These are phyloP conservation scores for Nomada lathburiana DNA, from an alignment of 2,888 invertebrate species.

Conservation along the genomic window DNA sequence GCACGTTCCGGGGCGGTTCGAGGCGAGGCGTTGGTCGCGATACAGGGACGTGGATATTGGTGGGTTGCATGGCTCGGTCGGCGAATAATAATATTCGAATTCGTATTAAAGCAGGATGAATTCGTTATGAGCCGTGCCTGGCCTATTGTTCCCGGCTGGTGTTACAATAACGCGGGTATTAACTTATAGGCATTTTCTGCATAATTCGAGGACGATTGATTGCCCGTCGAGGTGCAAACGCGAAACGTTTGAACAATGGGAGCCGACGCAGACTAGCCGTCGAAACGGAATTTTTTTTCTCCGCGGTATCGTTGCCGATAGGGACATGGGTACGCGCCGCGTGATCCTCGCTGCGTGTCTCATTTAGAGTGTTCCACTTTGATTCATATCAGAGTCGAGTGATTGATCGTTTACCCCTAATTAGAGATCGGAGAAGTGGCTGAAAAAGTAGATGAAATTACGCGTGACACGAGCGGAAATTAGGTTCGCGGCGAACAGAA, in stretches of 20 bases:
- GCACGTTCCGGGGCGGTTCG: no score
- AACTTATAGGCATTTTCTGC: background rate
- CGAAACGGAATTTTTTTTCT: no score
- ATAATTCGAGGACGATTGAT: background rate
- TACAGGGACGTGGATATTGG: no score
- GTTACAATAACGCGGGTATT: background rate
- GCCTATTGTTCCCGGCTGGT: background rate
- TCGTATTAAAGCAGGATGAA: no score
- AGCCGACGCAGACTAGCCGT: background rate
- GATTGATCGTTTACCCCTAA: slow-evolving; percentile 74
- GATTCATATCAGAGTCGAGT: slow-evolving; percentile 59
- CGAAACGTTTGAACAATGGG: background rate
- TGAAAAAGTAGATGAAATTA: slow-evolving; percentile 79
- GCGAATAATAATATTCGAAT: background rate
- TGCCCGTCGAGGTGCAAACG: background rate
- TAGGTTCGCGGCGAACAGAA: slow-evolving; percentile 74
- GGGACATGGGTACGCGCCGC: background rate
- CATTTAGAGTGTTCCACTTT: slow-evolving; percentile 59
- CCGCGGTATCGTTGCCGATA: no score
- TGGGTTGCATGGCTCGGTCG: no score
- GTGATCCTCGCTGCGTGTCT: slow-evolving; percentile 50
- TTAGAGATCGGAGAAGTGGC: slow-evolving; percentile 66
- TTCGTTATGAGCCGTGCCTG: no score
- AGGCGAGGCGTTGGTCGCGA: no score
- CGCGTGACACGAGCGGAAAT: slow-evolving; percentile 79